Evolutionary conservation across 2,797 vertebrate genomes (phyloP).

Genomic region (Darevskia nairensis): DNA sequence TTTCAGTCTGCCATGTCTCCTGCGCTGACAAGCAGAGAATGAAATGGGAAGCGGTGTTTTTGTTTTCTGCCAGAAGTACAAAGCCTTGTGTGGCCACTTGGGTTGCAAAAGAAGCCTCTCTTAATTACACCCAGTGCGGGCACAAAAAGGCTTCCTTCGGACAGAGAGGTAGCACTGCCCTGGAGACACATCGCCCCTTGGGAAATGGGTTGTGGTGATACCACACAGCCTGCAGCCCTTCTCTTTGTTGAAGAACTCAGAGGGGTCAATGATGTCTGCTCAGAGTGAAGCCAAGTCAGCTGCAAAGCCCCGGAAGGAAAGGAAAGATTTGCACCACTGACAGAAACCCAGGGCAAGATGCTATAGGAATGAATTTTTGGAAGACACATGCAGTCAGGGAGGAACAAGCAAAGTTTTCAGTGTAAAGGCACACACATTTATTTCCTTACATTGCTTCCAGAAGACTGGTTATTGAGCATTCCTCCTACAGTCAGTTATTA

Average conservation of each 20-base stretch:
- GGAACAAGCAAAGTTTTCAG: not conserved
- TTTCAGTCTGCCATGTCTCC: not conserved
- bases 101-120: not conserved
- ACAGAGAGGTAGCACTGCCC: not conserved
- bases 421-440: not conserved
- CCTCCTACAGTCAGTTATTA: too few relatives aligned
- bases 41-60: not conserved
- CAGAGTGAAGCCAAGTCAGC: not conserved
- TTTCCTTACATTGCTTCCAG: not conserved
- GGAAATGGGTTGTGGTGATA: not conserved
- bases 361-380: not conserved
- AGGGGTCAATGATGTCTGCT: not conserved
- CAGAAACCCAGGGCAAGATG: not conserved
- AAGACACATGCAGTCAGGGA: not conserved
- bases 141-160: not conserved
- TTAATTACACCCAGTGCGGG: not conserved
- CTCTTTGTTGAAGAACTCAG: not conserved
- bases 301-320: constrained; percentile 6
- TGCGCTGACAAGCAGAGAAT: constrained; percentile 10
- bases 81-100: not conserved
- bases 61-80: not conserved
- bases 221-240: not conserved
- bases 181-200: not conserved
- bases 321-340: not conserved
- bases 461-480: too few relatives aligned